phyloP scores from a whole-genome alignment of 2,888 invertebrate species.

The Zygaena filipendulae region DNA sequence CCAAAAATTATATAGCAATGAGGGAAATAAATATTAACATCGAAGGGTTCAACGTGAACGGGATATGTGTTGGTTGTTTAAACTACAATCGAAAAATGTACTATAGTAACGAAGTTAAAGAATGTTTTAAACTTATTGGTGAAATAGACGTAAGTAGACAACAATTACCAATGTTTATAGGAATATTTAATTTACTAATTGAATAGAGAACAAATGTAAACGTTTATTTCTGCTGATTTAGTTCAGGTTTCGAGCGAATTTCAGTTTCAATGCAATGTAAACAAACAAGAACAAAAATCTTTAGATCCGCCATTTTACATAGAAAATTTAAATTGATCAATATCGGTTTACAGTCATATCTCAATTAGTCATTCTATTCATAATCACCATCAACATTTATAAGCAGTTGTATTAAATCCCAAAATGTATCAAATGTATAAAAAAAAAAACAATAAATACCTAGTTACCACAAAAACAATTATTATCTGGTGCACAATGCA shows the following conservation, averaged over 20 bases:
- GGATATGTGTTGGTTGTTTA: conserved; percentile 56
- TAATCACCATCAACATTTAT: too few relatives aligned
- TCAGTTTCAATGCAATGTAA: too few relatives aligned
- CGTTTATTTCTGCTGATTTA: neutral
- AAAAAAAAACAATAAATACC: too few relatives aligned
- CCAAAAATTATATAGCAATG: conserved; percentile 26
- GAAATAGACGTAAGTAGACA: conserved; percentile 53
- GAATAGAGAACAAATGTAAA: conserved; percentile 21
- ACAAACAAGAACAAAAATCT: conserved; percentile 37
- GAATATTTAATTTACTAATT: conserved; percentile 3
- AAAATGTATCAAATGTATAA: too few relatives aligned
- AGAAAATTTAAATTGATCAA: too few relatives aligned
- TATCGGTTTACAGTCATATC: too few relatives aligned
- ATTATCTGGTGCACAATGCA: too few relatives aligned
- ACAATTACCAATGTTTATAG: too few relatives aligned
- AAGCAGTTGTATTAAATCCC: too few relatives aligned
- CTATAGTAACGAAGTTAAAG: conserved; percentile 33
- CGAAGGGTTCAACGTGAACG: conserved; percentile 59
- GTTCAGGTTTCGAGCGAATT: too few relatives aligned
- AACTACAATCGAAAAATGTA: conserved; percentile 54
- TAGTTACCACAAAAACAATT: too few relatives aligned
- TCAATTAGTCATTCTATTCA: too few relatives aligned
- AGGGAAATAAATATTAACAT: conserved; percentile 59
- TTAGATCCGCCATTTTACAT: conserved; percentile 43
- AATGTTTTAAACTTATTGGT: conserved; percentile 40